These are phyloP conservation scores for Eurypyga helias DNA, from an alignment of 2,113 vertebrate species.

Conservation along the genomic window DNA sequence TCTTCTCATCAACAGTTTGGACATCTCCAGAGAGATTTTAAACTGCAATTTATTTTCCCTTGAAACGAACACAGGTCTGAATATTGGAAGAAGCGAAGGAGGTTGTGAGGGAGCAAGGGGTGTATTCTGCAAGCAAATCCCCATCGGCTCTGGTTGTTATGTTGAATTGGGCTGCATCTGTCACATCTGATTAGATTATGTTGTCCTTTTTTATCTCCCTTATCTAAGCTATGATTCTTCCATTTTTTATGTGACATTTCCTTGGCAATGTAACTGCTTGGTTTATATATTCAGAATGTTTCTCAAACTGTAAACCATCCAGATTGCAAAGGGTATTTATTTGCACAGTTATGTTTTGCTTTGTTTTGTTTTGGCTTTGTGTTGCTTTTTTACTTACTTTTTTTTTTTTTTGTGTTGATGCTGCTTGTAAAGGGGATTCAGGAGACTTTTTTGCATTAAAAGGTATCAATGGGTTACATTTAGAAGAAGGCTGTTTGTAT, in stretches of 20 bases:
- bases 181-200: constrained; percentile 57
- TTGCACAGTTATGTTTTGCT: constrained; percentile 25
- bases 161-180: constrained; percentile 41
- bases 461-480: neutral
- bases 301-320: constrained; percentile 41
- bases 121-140: neutral
- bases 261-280: constrained; percentile 38
- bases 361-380: neutral
- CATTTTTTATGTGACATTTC: constrained; percentile 58
- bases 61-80: neutral
- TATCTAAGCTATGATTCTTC: constrained; percentile 53
- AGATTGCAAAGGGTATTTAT: constrained; percentile 58
- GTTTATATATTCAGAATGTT: constrained; percentile 39
- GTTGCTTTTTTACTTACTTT: neutral
- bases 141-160: neutral
- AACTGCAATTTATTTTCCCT: neutral
- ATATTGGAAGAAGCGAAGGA: neutral
- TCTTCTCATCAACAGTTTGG: neutral
- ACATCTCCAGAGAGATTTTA: neutral
- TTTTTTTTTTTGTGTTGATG: neutral
- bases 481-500: neutral
- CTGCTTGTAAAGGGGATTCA: neutral
- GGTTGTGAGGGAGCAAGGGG: neutral
- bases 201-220: constrained; percentile 63
- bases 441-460: neutral